Conservation (phyloP, 64 coral and sea anemone species). For the Montipora efflorescens region DNA sequence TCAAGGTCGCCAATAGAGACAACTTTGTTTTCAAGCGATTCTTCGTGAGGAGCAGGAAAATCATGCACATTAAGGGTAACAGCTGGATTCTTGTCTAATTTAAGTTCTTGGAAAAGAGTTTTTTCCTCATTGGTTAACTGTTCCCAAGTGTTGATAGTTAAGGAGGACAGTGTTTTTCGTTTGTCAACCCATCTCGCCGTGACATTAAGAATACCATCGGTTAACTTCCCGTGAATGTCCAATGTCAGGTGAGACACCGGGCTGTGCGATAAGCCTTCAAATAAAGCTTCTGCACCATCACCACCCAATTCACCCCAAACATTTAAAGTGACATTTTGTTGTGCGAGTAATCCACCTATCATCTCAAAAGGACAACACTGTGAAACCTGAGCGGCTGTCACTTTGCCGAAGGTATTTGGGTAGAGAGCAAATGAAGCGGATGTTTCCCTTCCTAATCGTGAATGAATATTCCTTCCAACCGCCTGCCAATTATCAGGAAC, state of each 20-base stretch:
- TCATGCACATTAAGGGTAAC: background rate
- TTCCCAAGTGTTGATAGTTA: background rate
- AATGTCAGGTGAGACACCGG: background rate
- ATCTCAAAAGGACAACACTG: background rate
- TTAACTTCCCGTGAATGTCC: background rate
- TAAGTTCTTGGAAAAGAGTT: background rate
- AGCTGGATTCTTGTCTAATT: background rate
- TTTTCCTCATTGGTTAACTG: background rate
- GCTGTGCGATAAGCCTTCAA: background rate
- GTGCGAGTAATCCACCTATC: background rate
- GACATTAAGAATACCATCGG: background rate
- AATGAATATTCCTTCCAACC: background rate
- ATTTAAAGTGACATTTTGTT: background rate
- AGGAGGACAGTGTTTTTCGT: background rate
- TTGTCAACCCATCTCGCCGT: too few species aligned
- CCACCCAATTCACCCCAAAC: background rate
- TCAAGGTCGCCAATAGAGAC: too few species aligned
- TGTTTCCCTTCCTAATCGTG: background rate
- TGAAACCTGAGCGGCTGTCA: background rate
- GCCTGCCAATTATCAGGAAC: background rate
- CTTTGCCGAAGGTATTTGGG: background rate
- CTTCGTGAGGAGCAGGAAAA: too few species aligned
- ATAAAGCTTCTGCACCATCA: background rate
- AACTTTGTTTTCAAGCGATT: too few species aligned
- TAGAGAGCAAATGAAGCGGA: background rate